These are phyloP conservation scores for Ganaspis brasiliensis DNA, from an alignment of 2,888 invertebrate species.

Conservation along the genomic window DNA sequence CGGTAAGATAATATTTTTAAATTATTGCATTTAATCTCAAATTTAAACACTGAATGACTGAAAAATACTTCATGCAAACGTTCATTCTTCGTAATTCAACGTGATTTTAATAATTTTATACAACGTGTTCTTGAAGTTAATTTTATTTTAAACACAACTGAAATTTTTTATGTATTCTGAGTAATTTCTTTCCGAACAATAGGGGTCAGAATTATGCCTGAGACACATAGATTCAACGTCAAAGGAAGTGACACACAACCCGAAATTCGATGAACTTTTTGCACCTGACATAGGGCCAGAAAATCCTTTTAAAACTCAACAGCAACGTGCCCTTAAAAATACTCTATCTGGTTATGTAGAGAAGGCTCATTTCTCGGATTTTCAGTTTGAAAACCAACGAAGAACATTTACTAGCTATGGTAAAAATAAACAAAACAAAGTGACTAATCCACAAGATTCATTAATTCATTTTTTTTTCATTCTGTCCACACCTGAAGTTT, in stretches of 20 bases:
- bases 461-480: too few species aligned
- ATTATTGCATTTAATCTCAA: slow-evolving; percentile 7
- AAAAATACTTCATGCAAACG: background rate
- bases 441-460: too few species aligned
- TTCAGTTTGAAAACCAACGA: slow-evolving; percentile 98
- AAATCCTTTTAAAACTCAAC: slow-evolving; percentile 96
- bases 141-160: too few species aligned
- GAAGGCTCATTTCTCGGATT: slow-evolving; percentile 96
- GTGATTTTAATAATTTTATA: too few species aligned
- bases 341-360: slow-evolving; percentile 97
- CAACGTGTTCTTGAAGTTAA: too few species aligned
- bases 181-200: too few species aligned
- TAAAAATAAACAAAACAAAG: slow-evolving; percentile 67
- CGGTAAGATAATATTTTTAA: slow-evolving; percentile 81
- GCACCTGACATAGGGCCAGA: slow-evolving; percentile 95
- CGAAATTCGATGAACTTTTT: slow-evolving; percentile 96
- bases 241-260: slow-evolving; percentile 94
- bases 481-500: too few species aligned
- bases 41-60: background rate
- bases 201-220: slow-evolving; percentile 88
- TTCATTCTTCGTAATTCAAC: too few species aligned
- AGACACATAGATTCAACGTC: slow-evolving; percentile 89
- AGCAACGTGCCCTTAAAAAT: slow-evolving; percentile 93
- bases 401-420: slow-evolving; percentile 96
- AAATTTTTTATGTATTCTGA: too few species aligned